These are phyloP conservation scores for Drosophila formosana DNA, from an alignment of 2,888 invertebrate species.

Conservation along the genomic window DNA sequence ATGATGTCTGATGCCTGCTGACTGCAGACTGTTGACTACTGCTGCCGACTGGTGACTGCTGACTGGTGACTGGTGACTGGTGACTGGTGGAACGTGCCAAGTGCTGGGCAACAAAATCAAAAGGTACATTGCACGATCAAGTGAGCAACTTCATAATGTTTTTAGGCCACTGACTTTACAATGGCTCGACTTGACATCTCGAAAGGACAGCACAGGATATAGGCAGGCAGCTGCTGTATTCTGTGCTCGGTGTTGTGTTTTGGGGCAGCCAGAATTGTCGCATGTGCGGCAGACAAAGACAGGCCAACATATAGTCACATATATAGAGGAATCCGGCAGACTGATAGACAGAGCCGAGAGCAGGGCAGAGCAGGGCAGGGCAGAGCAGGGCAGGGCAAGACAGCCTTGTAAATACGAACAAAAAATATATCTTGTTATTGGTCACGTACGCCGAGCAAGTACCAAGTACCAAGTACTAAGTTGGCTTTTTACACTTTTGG, in stretches of 20 bases:
- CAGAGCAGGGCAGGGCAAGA: constrained; percentile 29
- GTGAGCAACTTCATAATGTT: constrained; percentile 83
- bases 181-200: constrained; percentile 52
- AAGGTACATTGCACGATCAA: constrained; percentile 84
- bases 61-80: background rate
- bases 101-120: constrained; percentile 80
- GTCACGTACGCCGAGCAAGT: constrained; percentile 68
- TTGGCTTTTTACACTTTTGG: constrained; percentile 76
- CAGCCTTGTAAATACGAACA: constrained; percentile 59
- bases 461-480: constrained; percentile 29
- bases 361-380: background rate
- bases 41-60: background rate
- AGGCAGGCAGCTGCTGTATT: too few relatives aligned
- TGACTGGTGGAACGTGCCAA: constrained; percentile 76
- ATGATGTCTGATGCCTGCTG: background rate
- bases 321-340: constrained; percentile 4
- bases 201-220: constrained; percentile 9
- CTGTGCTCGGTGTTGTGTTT: background rate
- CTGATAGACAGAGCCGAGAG: background rate
- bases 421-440: constrained; percentile 72
- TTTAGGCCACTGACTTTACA: constrained; percentile 79
- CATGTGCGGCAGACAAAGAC: constrained; percentile 33
- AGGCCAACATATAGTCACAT: constrained; percentile 16
- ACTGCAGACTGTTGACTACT: background rate
- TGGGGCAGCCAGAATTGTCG: constrained; percentile 3